Base-by-base conservation (phyloP, 2,113 vertebrate species). In the Anguilla rostrata region DNA sequence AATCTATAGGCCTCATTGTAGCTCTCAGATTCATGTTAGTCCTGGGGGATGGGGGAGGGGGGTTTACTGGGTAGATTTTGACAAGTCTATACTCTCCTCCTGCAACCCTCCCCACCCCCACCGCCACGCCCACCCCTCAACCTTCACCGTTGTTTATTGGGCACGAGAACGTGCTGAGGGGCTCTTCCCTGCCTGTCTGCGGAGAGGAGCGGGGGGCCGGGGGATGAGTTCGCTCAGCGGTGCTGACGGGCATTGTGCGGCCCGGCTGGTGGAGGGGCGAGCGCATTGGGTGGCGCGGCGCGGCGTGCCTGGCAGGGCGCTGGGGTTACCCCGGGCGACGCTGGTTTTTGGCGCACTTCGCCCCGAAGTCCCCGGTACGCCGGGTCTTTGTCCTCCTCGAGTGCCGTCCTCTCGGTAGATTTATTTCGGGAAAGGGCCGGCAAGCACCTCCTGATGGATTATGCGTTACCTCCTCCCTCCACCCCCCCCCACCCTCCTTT, bases 371-470 rank as follows among this genome's bases (percentile, higher is more conserved):
- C 91, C 93, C 91, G 93, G 93, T 94, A 93, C 93, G 93, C 92
- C 94, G 92, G 93, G 94, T 34, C 94, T 94, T 95, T 95, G 94
- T 95, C 93, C 91, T 56, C 92, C 34, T 92, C 92, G 94, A 95
- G 94, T 92, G 94, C 93, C 92, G 92, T 95, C 93, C 93, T 94
- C 94, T 94, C 91, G 94, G 92, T 93, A 94, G 92, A 49, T 93
- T 87, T 90, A 93, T 94, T 94, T 92, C 93, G 94, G 92, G 92
- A 90, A 89, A 92, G 91, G 91, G 94, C 93, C 93, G 94, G 94
- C 93, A 94, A 94, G 94, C 93, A 93, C 93, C 92, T 92, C 90
- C 92, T 95, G 94, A 95, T 95, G 92, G 94, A 94, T 95, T 94
- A 93, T 14, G 49, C 71, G 12, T 34, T 34, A 34, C 34, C 34